These are phyloP conservation scores for Chromis chromis DNA, from an alignment of 2,797 vertebrate genomes.

Conservation along the genomic window DNA sequence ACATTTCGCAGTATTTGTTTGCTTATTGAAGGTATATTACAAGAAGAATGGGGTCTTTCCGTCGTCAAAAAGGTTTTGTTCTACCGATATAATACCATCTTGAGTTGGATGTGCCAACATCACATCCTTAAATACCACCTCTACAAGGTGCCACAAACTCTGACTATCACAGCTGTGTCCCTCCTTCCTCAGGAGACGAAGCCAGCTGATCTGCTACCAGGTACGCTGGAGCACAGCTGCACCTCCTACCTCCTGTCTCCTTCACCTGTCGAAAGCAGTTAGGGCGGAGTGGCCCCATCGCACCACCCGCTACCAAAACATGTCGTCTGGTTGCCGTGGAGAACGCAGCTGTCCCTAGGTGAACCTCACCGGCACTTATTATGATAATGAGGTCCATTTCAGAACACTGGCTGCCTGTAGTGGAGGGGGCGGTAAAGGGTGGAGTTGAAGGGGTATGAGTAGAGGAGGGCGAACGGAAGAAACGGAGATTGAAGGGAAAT, in stretches of 20 bases:
- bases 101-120: constrained; percentile 11
- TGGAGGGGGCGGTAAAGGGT: constrained; percentile 24
- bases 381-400: constrained; percentile 72
- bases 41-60: too few relatives aligned
- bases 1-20: too few relatives aligned
- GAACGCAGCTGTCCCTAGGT: constrained; percentile 55
- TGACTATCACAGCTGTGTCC: constrained; percentile 60
- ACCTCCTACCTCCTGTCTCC: constrained; percentile 54
- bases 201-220: constrained; percentile 69
- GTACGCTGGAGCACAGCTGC: constrained; percentile 65
- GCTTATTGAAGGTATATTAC: too few relatives aligned
- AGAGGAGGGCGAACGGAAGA: constrained; percentile 18
- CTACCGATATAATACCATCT: not conserved
- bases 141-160: constrained; percentile 38
- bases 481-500: constrained; percentile 49
- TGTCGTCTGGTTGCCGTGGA: constrained; percentile 48
- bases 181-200: constrained; percentile 57
- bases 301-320: constrained; percentile 50
- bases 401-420: constrained; percentile 48
- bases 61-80: not conserved
- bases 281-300: constrained; percentile 49
- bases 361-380: constrained; percentile 51
- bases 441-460: constrained; percentile 16
- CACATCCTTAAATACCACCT: constrained; percentile 35
- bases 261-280: constrained; percentile 76